Evolutionary conservation across 2,888 invertebrate genomes (phyloP).

Genomic region (Drosophila greeni): DNA sequence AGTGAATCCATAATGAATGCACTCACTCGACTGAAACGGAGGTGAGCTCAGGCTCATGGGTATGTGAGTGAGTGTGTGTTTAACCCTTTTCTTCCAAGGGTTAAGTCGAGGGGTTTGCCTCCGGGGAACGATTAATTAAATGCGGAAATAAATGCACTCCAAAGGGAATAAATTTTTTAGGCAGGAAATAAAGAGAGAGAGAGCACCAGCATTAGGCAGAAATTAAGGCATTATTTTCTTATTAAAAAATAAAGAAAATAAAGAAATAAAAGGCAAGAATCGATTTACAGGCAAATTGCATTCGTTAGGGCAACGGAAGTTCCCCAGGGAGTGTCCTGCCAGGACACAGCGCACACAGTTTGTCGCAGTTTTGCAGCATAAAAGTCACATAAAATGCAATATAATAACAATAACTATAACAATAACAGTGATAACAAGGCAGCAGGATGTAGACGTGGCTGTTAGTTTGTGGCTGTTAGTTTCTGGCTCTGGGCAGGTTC

Average conservation of each 20-base stretch:
- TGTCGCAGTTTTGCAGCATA: constrained; percentile 40
- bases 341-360: constrained; percentile 27
- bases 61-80: not conserved
- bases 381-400: constrained; percentile 59
- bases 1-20: constrained; percentile 40
- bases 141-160: not conserved
- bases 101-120: constrained; percentile 1
- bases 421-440: constrained; percentile 49
- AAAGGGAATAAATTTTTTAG: constrained; percentile 8
- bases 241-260: constrained; percentile 1
- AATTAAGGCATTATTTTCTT: no score
- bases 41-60: not conserved
- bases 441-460: constrained; percentile 29
- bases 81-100: not conserved
- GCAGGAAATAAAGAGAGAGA: not conserved
- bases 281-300: constrained; percentile 10
- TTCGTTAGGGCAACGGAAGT: constrained; percentile 16
- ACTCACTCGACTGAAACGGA: constrained; percentile 29
- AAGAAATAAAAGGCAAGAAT: not conserved
- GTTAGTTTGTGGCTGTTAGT: not conserved
- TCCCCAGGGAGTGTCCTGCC: constrained; percentile 1
- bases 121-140: constrained; percentile 4
- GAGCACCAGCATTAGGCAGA: not conserved
- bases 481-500: not conserved
- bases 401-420: constrained; percentile 64